Evolutionary conservation across 2,113 vertebrate species (phyloP), one percentile per base, ranked within the genome.

Genomic region (Macrotus californicus): DNA sequence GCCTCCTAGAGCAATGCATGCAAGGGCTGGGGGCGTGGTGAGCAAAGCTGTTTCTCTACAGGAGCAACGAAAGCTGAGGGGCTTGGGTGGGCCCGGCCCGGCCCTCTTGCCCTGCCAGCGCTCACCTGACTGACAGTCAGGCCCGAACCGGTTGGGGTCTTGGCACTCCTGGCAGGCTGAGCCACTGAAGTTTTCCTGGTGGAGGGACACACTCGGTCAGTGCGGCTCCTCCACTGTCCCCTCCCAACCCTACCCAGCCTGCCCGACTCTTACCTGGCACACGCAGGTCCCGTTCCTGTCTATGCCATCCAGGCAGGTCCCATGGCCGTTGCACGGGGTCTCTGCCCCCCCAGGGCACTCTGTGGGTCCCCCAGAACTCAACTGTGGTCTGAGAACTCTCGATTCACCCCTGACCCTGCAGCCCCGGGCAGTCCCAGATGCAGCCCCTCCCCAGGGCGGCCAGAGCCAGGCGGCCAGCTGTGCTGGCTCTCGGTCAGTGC

Each of bases 141-240:
- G 97, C 46, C 99, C 99, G 31, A 97, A 99, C 14, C 39, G 91
- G 24, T 97, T 98, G 36, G 96, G 93, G 91, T 99, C 98, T 31
- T 5, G 94, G 97, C 99, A 99, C 2, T 99, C 97, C 91, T 99
- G 99, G 97, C 99, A 99, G 70, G 98, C 98, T 70, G 98, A 98
- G 1, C 99, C 99, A 2, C 98, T 96, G 95, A 99, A 99, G 13
- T 98, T 98, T 1, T 98, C 99, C 99, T 99, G 89, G 93, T 4
- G 94, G 72, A 59, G 61, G 61, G 76, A 50, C 1, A 7, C 34
- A 21, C 22, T 10, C 0, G 5, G 85, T 97, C 91, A 96, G 89
- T 0, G 0, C 13, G 16, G 56, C 22, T 67, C n/a, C 48, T 77
- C 46, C 14, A 1, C 50, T 3, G 19, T 21, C 4, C 16, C 56